Percentiles rank a stretch among this genome's conserved stretches.
Evolutionary conservation across 2,888 invertebrate species (phyloP).

Genomic region (Pammene fasciana): DNA sequence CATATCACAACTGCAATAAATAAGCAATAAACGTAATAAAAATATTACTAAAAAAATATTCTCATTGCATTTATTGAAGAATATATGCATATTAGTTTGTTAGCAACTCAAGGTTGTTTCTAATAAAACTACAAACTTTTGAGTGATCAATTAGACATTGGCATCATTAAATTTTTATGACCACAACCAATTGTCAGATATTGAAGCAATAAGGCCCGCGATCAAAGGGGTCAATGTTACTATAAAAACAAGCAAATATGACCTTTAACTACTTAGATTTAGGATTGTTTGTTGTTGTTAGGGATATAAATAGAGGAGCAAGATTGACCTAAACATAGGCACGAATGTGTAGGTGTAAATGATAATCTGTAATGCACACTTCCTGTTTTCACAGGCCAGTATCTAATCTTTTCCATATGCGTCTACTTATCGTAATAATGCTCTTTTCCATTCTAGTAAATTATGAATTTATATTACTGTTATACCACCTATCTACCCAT

Average conservation of each 20-base stretch:
- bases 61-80: background rate
- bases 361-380: conserved; percentile 34
- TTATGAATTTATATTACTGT: no score
- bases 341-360: conserved; percentile 22
- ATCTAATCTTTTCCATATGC: conserved; percentile 15
- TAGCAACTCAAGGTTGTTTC: conserved; percentile 24
- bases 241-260: conserved; percentile 25
- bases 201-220: conserved; percentile 52
- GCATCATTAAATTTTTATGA: conserved; percentile 46
- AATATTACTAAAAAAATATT: no score
- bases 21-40: no score
- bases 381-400: conserved; percentile 25
- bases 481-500: no score
- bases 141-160: conserved; percentile 42
- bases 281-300: conserved; percentile 7
- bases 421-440: no score
- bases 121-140: conserved; percentile 38
- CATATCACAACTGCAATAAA: no score
- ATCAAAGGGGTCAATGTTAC: conserved; percentile 57
- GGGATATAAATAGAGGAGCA: conserved; percentile 17
- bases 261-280: conserved; percentile 19
- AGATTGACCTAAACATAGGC: background rate
- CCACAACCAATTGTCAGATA: conserved; percentile 52
- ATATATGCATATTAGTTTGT: background rate
- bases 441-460: no score